Base-by-base conservation (phyloP, 2,888 invertebrate species). In the Nemotelus pantherinus region DNA sequence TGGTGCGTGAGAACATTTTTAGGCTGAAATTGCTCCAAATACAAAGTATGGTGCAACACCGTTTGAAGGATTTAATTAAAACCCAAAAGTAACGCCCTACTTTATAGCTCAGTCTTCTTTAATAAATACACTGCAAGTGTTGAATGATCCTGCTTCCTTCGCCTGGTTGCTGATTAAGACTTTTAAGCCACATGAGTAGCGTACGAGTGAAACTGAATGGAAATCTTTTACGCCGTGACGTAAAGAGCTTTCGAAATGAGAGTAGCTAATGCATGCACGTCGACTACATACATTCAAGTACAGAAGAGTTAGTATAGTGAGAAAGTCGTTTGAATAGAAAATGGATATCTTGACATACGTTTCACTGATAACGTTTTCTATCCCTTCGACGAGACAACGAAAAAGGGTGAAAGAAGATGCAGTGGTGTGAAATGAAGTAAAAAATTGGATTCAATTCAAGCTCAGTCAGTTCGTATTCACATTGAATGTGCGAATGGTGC, bases 331-430 rank as follows among this genome's bases (percentile, higher is more conserved):
- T 71, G 71, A 71, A 71, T 71, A 71, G 74, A 74, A 74, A 74
- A 74, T 63, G 63, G 63, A 74, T 74, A 74, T 74, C 74, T 74
- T 74, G 74, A 74, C 74, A 74, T 74, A 74, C 63, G 39, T 63
- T 74, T 63, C 60, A 39, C 10, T 43, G 74, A 63, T 74, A 74
- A 63, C 7, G 74, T 74, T 74, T 50, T 48, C 74, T 50, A 74
- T 74, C 74, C 63, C 63, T 63, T 63, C 5, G 44, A 60, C 44
- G 58, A 45, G 43, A 47, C 43, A 48, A 9, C 48, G 63, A 70
- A 60, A 25, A 53, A 70, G 70, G 70, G 63, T 60, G 39, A 60
- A 60, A 72, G 58, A 60, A 43, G 39, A 50, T 74, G 74, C 74
- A 74, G 60, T 48, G 74, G 50, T 63, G 74, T 74, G 74, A 74